Evolutionary conservation across 2,113 vertebrate species (phyloP), one percentile per base, ranked within the genome.

Genomic region (Gambusia holbrooki): DNA sequence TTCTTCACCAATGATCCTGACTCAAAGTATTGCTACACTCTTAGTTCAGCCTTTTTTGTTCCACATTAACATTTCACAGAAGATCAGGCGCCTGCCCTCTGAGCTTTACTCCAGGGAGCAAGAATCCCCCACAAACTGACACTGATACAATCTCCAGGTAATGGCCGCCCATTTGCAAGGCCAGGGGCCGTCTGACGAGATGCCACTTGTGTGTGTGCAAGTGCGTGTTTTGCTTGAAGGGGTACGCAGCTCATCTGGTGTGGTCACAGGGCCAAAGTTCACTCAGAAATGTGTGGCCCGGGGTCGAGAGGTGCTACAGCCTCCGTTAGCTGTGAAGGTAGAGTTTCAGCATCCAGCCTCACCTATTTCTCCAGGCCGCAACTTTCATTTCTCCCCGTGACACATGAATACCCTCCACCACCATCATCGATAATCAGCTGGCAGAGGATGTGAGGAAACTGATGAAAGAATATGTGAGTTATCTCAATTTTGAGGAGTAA

Each of bases 81-180:
- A 85, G 91, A 90, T 86, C 88, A 87, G 88, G 92, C 83, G 91
- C 89, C 90, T 92, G 93, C 88, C 92, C 92, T 88, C 88, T 87
- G 83, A 65, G 87, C 87, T 90, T 83, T 88, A 85, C 93, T 89
- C 89, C 74, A 37, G 89, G 89, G 90, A 92, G 89, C 80, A 86
- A 84, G 87, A 88, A 89, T 86, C 92, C 88, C 90, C 86, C 88
- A 87, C 88, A 87, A 88, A 81, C 83, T 88, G 92, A 94, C 92
- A 93, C 91, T 89, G 93, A 94, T 92, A 93, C 92, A 91, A 94
- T 93, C 93, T 93, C 86, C 90, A 93, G 91, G 93, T 93, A 94
- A 92, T 92, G 84, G 80, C 78, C 84, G 80, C 87, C 71, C 85
- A 86, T 87, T 87, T 81, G 68, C 81, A 71, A 85, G 48, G 86